These are phyloP conservation scores for Anorthoa munda DNA, from an alignment of 2,888 invertebrate genomes.

Conservation along the genomic window DNA sequence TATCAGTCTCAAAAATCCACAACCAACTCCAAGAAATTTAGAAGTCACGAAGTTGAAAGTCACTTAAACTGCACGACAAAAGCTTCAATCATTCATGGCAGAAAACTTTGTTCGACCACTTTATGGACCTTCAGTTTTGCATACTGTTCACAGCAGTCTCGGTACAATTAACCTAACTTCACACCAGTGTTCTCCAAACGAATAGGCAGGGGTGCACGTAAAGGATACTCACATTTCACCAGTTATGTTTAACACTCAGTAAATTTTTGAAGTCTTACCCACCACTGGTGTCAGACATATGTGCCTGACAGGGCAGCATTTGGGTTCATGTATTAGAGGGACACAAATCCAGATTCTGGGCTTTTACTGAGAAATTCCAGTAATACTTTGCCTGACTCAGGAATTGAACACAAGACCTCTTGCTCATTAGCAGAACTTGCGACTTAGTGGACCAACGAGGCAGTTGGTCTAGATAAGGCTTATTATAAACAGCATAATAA, in stretches of 20 bases:
- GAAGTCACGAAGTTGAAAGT: constrained; percentile 12
- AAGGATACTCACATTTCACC: no score
- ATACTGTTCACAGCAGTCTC: constrained; percentile 5
- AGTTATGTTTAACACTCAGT: no score
- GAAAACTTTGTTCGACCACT: constrained; percentile 14
- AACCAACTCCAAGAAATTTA: no score
- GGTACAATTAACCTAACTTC: no score
- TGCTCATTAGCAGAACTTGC: neutral
- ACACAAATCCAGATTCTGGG: no score
- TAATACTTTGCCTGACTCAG: neutral
- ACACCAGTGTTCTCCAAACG: no score
- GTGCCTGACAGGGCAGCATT: no score
- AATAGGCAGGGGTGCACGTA: no score
- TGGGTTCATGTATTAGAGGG: no score
- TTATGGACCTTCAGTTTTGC: constrained; percentile 18
- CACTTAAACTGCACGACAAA: neutral
- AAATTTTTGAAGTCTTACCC: no score
- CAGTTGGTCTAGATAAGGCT: neutral
- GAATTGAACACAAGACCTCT: neutral
- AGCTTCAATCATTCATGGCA: constrained; percentile 8
- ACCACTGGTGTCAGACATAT: no score
- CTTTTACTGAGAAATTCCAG: no score
- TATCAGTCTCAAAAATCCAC: neutral
- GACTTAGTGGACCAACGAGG: neutral
- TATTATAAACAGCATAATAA: neutral